Conservation (phyloP, 2,888 invertebrate genomes). For the Acanthopleura granulata region DNA sequence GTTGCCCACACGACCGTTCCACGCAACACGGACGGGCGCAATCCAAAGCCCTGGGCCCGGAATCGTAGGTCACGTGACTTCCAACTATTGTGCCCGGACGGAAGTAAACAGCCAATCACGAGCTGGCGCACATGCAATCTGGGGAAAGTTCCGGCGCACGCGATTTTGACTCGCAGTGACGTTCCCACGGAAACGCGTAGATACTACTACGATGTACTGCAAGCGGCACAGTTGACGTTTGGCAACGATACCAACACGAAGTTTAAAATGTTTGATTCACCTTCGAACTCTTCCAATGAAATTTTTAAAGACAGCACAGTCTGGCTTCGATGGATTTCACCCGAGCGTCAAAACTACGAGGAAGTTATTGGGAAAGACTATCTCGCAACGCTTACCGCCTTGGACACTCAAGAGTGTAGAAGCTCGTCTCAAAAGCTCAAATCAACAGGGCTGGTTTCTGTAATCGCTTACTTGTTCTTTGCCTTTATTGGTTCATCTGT, state of each 20-base stretch:
- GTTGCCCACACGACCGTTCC: conserved; percentile 76
- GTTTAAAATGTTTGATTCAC: conserved; percentile 92
- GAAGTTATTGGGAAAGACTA: conserved; percentile 39
- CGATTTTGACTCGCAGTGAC: conserved; percentile 80
- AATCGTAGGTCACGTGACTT: conserved; percentile 20
- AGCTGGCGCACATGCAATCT: conserved; percentile 87
- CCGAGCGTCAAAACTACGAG: conserved; percentile 64
- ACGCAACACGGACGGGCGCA: conserved; percentile 72
- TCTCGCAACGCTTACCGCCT: conserved; percentile 13
- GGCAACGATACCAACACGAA: conserved; percentile 38
- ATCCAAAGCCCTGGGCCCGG: conserved; percentile 22
- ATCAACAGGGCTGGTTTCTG: too few species aligned
- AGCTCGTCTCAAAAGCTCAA: not conserved
- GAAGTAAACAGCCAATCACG: conserved; percentile 82
- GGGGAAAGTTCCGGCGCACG: conserved; percentile 88
- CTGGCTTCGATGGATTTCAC: conserved; percentile 81
- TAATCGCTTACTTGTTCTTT: too few species aligned
- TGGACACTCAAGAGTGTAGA: conserved; percentile 15
- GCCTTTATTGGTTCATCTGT: too few species aligned
- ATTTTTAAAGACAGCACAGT: conserved; percentile 96
- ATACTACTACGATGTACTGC: conserved; percentile 86
- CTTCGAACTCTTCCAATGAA: conserved; percentile 85
- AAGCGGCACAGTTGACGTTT: conserved; percentile 59
- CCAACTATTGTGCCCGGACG: conserved; percentile 65
- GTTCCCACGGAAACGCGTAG: conserved; percentile 85